These are phyloP conservation scores for Nyleta sp. DNA, from an alignment of 2,888 invertebrate genomes.

Conservation along the genomic window DNA sequence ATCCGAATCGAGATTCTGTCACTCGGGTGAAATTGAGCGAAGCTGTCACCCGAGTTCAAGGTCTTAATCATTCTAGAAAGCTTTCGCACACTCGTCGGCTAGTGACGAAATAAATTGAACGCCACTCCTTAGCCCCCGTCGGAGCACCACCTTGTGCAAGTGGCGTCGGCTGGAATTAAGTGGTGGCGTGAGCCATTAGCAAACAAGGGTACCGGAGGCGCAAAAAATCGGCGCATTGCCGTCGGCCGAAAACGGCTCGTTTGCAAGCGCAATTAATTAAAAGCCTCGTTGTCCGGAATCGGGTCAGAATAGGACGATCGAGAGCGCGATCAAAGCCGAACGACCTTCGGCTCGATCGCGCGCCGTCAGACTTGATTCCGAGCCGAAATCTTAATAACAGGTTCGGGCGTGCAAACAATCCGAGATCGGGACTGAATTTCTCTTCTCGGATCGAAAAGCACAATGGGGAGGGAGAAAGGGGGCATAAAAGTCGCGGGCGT, in stretches of 20 bases:
- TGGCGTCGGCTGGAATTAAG: too few relatives aligned
- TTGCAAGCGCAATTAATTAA: neutral
- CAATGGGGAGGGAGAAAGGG: conserved; percentile 67
- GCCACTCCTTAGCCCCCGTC: too few relatives aligned
- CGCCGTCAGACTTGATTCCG: conserved; percentile 10
- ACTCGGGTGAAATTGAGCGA: too few relatives aligned
- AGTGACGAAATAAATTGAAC: too few relatives aligned
- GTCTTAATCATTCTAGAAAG: too few relatives aligned
- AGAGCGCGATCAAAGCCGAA: neutral
- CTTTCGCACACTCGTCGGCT: too few relatives aligned
- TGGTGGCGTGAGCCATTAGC: too few relatives aligned
- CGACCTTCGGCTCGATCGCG: conserved; percentile 11
- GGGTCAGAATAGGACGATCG: neutral
- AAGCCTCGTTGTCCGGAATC: neutral
- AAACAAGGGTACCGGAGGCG: too few relatives aligned
- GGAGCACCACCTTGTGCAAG: too few relatives aligned
- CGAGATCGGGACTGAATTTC: conserved; percentile 12
- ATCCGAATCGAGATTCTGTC: neutral
- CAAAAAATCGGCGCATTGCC: too few relatives aligned
- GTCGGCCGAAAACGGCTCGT: neutral
- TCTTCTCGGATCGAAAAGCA: neutral
- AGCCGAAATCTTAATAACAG: conserved; percentile 28
- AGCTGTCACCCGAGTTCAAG: too few relatives aligned
- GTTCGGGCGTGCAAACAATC: conserved; percentile 13
- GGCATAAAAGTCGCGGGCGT: conserved; percentile 81